Percentiles rank a stretch among this genome's conserved stretches.
phyloP scores from a whole-genome alignment of 2,888 invertebrate genomes.

The Xiphydria camelus region DNA sequence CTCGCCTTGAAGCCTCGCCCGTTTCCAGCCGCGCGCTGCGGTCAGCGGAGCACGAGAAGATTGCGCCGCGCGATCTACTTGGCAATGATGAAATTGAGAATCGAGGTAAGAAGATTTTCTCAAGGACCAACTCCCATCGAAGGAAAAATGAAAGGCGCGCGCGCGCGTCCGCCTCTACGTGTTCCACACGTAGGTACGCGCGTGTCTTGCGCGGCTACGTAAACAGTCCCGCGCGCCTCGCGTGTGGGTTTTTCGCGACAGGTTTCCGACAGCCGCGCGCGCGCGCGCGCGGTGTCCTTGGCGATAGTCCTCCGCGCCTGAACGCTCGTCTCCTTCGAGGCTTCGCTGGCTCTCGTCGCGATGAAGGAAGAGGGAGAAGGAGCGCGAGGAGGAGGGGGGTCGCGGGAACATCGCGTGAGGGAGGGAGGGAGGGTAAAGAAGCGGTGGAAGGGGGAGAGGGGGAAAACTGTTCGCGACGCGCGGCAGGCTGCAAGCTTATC shows the following conservation, averaged over 20 bases:
- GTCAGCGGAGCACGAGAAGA: not conserved
- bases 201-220: not conserved
- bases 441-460: conserved; percentile 4
- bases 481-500: too few species aligned
- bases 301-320: not conserved
- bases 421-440: not conserved
- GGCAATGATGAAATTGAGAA: conserved; percentile 50
- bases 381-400: not conserved
- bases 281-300: conserved; percentile 2
- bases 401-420: conserved; percentile 17
- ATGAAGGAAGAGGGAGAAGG: not conserved
- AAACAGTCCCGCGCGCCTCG: not conserved
- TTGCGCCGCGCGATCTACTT: conserved; percentile 26
- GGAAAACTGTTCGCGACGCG: not conserved
- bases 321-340: conserved; percentile 3
- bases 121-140: conserved; percentile 49
- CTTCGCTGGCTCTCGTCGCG: not conserved
- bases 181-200: not conserved
- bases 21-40: not conserved
- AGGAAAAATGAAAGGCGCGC: conserved; percentile 55
- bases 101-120: conserved; percentile 52
- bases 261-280: conserved; percentile 7
- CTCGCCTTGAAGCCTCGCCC: not conserved
- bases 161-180: conserved; percentile 5
- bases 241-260: conserved; percentile 11